These are phyloP conservation scores for Subacronicta megacephala DNA, from an alignment of 2,888 invertebrate genomes.

Conservation along the genomic window DNA sequence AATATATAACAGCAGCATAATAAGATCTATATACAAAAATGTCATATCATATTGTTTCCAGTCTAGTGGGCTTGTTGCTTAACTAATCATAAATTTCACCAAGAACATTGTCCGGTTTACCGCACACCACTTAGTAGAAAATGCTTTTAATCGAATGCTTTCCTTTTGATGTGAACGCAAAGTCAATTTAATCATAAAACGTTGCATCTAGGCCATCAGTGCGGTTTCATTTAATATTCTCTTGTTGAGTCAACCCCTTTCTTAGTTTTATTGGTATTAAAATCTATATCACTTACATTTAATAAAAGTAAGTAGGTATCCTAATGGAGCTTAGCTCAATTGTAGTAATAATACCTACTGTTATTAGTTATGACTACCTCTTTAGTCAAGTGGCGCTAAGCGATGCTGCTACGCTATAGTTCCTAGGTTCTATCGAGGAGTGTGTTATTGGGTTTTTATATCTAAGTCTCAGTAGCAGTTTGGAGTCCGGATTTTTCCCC, in stretches of 20 bases:
- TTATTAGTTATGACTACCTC: no score
- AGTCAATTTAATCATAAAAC: slow-evolving; percentile 35
- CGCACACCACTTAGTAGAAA: slow-evolving; percentile 15
- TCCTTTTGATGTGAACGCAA: slow-evolving; percentile 24
- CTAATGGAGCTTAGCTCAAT: neutral
- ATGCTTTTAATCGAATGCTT: slow-evolving; percentile 30
- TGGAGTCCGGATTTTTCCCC: no score
- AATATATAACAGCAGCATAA: neutral
- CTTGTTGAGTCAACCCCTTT: neutral
- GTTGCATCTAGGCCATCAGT: slow-evolving; percentile 20
- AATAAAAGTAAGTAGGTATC: neutral
- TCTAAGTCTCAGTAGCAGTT: no score
- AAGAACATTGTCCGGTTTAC: slow-evolving; percentile 8
- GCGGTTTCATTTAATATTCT: slow-evolving; percentile 10
- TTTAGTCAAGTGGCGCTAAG: no score
- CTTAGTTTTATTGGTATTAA: slow-evolving; percentile 3
- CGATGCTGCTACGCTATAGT: no score
- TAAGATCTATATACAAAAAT: slow-evolving; percentile 1
- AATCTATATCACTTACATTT: neutral
- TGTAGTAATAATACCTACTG: no score
- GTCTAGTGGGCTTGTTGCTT: slow-evolving; percentile 1
- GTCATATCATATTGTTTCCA: slow-evolving; percentile 6
- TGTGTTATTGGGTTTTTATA: no score
- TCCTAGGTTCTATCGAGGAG: no score
- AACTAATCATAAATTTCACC: slow-evolving; percentile 19